Base-by-base conservation (phyloP, 2,797 vertebrate species). In the Oryzias dopingdopingensis region DNA sequence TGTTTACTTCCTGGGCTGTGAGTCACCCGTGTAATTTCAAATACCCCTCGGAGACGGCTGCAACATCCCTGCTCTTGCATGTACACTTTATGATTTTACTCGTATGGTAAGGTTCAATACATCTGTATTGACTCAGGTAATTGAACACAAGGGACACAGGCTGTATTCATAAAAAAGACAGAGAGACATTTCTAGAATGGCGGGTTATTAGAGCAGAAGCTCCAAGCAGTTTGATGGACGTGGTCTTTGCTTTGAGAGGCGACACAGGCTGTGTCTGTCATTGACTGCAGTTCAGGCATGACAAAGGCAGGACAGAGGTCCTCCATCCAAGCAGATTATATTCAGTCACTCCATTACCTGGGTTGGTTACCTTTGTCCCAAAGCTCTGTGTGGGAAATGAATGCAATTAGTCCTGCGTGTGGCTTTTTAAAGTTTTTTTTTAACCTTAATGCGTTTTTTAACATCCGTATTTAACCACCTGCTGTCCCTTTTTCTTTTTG, bases 31-130 rank as follows among this genome's bases (percentile, higher is more conserved):
- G 79, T 86, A 80, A 87, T 89, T 81, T 82, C 68, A 85, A 60
- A 62, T 32, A 55, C 56, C 66, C 78, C 73, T 59, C 66, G 54
- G 81, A 78, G 77, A 49, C 65, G 59, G 61, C 51, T 70, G 70
- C 74, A 74, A 79, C 62, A 62, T 79, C 71, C 67, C 55, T 61
- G 68, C 52, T 68, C 80, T 82, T 80, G 67, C 83, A 83, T 83
- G 81, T 85, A 84, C 83, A 85, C 84, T 86, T 89, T 85, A 88
- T 86, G 81, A 86, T 83, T 85, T 85, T 74, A 82, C 84, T 88
- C 80, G 72, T 79, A 86, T 83, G 84, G 61, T 65, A 71, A 58
- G 65, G 84, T 80, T 87, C 83, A 87, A 86, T 89, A 86, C 75
- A 70, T 86, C 69, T 68, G 49, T 89, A 86, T 88, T 88, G 83